Percentiles rank a stretch among this genome's conserved stretches.
Evolutionary conservation across 2,888 invertebrate species (phyloP).

Genomic region (Hanleya hanleyi): DNA sequence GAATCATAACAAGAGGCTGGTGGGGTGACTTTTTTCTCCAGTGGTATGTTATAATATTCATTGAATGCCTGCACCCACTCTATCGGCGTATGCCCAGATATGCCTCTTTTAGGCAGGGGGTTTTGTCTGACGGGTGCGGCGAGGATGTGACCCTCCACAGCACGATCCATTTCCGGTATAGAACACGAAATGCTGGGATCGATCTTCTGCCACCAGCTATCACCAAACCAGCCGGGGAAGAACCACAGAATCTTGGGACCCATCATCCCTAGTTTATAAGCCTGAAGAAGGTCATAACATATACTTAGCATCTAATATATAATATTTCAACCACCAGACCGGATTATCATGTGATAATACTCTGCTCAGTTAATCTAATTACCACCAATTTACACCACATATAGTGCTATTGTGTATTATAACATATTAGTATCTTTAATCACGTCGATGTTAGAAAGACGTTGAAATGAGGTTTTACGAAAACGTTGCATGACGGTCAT

Average conservation of each 20-base stretch:
- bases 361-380: no score
- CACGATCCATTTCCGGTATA: conserved; percentile 29
- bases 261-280: conserved; percentile 27
- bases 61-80: background rate
- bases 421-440: no score
- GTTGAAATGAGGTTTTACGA: no score
- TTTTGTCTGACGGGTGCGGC: conserved; percentile 33
- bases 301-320: no score
- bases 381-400: no score
- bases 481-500: no score
- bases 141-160: conserved; percentile 40
- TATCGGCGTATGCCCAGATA: conserved; percentile 25
- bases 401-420: no score
- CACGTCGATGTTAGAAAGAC: no score
- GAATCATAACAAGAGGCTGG: background rate
- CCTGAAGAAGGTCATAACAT: no score
- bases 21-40: background rate
- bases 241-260: conserved; percentile 45
- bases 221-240: conserved; percentile 40
- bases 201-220: conserved; percentile 33
- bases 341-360: no score
- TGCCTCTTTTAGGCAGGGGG: conserved; percentile 22
- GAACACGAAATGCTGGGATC: conserved; percentile 35
- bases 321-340: no score
- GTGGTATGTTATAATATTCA: background rate